A percentile compares a stretch with the other conserved stretches of the same genome.
Conservation (phyloP, 2,888 invertebrate species). For the Xylocampa areola region DNA sequence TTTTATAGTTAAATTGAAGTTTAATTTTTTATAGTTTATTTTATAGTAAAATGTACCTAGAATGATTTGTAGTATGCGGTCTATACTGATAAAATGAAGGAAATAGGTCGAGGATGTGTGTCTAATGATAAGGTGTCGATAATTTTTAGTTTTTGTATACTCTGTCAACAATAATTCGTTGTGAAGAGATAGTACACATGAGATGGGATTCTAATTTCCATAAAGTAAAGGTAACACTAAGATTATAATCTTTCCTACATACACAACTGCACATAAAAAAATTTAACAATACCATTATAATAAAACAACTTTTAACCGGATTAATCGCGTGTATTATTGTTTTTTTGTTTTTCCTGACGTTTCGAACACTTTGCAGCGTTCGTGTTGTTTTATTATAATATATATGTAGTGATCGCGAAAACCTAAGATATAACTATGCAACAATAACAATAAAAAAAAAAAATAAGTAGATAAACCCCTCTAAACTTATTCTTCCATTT, state of each 20-base stretch:
- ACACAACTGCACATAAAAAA: background rate
- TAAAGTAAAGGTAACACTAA: background rate
- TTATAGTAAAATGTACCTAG: too few relatives aligned
- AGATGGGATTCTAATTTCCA: background rate
- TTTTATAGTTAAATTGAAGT: too few relatives aligned
- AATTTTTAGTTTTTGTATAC: background rate
- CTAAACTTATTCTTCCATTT: background rate
- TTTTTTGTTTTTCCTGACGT: too few relatives aligned
- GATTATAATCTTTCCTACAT: too few relatives aligned
- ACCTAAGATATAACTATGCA: too few relatives aligned
- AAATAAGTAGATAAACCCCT: background rate
- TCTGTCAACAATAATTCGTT: background rate
- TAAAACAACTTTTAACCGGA: too few relatives aligned
- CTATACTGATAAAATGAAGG: constrained; percentile 34
- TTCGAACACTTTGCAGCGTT: too few relatives aligned
- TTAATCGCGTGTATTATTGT: too few relatives aligned
- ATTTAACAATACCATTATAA: background rate
- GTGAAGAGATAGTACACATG: background rate
- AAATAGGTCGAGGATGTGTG: constrained; percentile 22
- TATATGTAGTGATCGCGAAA: too few relatives aligned
- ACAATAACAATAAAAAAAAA: background rate
- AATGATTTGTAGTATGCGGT: too few relatives aligned
- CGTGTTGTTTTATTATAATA: too few relatives aligned
- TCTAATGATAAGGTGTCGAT: constrained; percentile 7
- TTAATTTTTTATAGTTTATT: too few relatives aligned